Base-by-base conservation (phyloP, 2,113 vertebrate species). In the Cottus gobio region DNA sequence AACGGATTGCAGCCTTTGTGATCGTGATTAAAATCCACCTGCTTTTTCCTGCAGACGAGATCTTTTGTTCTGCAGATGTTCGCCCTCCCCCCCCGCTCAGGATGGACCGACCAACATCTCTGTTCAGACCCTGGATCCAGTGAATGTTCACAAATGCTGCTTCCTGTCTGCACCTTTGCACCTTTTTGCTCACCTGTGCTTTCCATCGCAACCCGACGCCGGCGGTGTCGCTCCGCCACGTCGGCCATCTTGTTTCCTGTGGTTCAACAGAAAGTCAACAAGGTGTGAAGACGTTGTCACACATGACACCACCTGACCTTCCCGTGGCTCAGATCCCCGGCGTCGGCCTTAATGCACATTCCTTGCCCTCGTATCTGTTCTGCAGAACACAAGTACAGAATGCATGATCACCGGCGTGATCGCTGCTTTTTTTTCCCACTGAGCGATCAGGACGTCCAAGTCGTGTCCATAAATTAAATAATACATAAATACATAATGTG, bases 81-180 rank as follows among this genome's bases (percentile, higher is more conserved):
- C n/a, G n/a, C n/a, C n/a, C n/a, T n/a, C n/a, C n/a, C n/a, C n/a
- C n/a, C n/a, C n/a, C n/a, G n/a, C n/a, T n/a, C 52, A 10, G 65
- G 66, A 77, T 4, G 50, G 50, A 54, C 61, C 10, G 11, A 4
- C 44, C 28, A 52, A 28, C 74, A 1, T 54, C 50, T 20, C 3
- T 60, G 57, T n/a, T 63, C 79, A 56, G 1, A n/a, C 73, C 52
- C 74, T 4, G 39, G 12, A 13, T 42, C 39, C 11, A 15, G 3
- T 78, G 65, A 11, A 16, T 34, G 67, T 48, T 42, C 31, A 31
- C 31, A 3, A 66, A 39, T 77, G 48, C 44, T 63, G 1, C 81
- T 63, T 36, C 74, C n/a, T 37, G 69, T 78, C 69, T n/a, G n/a
- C n/a, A n/a, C n/a, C n/a, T n/a, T n/a, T 84, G n/a, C 34, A 34